Conservation (phyloP, 2,888 invertebrate genomes). For the Liopterus haemorrhoidalis region DNA sequence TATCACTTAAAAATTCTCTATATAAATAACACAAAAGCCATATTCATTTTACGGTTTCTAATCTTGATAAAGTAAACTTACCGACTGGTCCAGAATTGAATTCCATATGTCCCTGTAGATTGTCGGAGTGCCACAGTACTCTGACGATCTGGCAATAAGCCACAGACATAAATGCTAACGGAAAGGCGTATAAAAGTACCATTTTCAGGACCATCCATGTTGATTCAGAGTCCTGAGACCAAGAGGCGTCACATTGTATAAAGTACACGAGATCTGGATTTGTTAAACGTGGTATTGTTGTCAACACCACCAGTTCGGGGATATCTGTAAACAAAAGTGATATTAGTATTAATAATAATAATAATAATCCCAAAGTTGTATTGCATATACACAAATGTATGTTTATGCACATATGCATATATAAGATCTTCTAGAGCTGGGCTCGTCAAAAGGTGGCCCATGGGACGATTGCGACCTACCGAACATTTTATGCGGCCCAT, state of each 20-base stretch:
- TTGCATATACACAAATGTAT: too few relatives aligned
- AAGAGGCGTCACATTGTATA: constrained; percentile 60
- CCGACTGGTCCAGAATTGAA: constrained; percentile 7
- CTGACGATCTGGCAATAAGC: constrained; percentile 79
- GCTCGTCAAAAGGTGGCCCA: too few relatives aligned
- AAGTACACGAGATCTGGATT: constrained; percentile 51
- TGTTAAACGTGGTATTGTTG: constrained; percentile 49
- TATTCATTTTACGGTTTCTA: too few relatives aligned
- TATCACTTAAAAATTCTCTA: too few relatives aligned
- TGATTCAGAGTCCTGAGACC: constrained; percentile 64
- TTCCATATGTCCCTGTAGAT: constrained; percentile 62
- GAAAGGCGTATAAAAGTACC: constrained; percentile 70
- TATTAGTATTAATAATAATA: too few relatives aligned
- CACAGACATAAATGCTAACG: constrained; percentile 74
- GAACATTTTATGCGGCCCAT: too few relatives aligned
- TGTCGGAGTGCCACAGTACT: constrained; percentile 75
- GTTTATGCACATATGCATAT: too few relatives aligned
- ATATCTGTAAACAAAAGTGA: constrained; percentile 54
- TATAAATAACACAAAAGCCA: too few relatives aligned
- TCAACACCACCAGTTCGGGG: constrained; percentile 70
- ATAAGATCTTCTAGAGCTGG: too few relatives aligned
- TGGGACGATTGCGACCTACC: too few relatives aligned
- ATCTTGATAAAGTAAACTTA: constrained; percentile 8
- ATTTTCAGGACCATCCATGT: constrained; percentile 65
- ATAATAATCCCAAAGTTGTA: too few relatives aligned